These are phyloP conservation scores for Drosophila pectinifera DNA, from an alignment of 1,140 invertebrate genomes.

Conservation along the genomic window DNA sequence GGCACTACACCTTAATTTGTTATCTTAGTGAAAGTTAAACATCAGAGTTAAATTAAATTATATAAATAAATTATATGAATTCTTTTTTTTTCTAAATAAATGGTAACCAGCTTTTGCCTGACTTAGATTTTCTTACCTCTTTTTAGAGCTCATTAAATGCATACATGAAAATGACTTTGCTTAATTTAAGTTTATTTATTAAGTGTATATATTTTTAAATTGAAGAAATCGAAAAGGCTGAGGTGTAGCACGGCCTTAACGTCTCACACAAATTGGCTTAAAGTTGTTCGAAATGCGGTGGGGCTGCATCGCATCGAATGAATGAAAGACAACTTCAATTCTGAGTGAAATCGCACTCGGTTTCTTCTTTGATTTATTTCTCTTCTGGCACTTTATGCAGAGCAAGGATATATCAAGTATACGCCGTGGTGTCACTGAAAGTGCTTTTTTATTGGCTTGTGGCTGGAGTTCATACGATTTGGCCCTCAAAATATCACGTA, in stretches of 20 bases:
- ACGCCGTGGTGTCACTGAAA: conserved; percentile 15
- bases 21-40: too few relatives aligned
- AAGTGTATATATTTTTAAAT: too few relatives aligned
- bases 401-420: conserved; percentile 11
- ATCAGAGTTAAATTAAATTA: too few relatives aligned
- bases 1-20: neutral
- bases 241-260: neutral
- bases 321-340: conserved; percentile 26
- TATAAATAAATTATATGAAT: too few relatives aligned
- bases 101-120: too few relatives aligned
- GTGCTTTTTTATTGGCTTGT: neutral
- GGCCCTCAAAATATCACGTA: neutral
- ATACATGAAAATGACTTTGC: too few relatives aligned
- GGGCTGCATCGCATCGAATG: conserved; percentile 28
- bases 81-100: too few relatives aligned
- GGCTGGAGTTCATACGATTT: neutral
- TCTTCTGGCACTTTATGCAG: conserved; percentile 11
- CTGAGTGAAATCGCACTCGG: conserved; percentile 9
- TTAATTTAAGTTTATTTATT: too few relatives aligned
- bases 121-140: too few relatives aligned
- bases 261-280: conserved; percentile 39
- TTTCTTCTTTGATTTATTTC: conserved; percentile 32
- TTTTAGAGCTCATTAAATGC: too few relatives aligned
- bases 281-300: conserved; percentile 36
- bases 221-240: neutral